Evolutionary conservation across 23 tunicate genomes (phyloP).

Genomic region (Halocynthia roretzi): DNA sequence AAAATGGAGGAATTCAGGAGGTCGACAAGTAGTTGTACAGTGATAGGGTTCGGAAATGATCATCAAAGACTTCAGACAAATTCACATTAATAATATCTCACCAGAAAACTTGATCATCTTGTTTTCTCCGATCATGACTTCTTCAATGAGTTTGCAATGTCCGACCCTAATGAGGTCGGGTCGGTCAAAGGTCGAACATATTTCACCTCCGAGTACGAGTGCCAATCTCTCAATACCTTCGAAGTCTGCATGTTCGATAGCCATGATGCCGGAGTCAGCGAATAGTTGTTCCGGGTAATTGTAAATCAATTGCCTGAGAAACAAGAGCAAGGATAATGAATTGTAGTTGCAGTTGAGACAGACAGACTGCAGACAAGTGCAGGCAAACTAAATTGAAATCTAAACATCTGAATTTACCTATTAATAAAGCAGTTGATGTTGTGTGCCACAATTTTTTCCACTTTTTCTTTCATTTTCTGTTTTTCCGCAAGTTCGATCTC

Average conservation of each 20-base stretch:
- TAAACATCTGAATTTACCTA: constrained; percentile 33
- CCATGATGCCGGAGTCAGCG: constrained; percentile 98
- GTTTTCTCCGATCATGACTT: constrained; percentile 97
- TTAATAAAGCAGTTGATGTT: constrained; percentile 97
- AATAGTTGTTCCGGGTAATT: constrained; percentile 99
- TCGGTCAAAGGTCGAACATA: constrained; percentile 94
- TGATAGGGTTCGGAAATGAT: background rate
- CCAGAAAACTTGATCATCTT: constrained; percentile 83
- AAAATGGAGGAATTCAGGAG: background rate
- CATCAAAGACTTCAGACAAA: background rate
- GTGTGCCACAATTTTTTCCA: constrained; percentile 80
- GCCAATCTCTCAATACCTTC: constrained; percentile 99
- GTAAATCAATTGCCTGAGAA: constrained; percentile 91
- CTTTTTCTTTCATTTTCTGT: constrained; percentile 97
- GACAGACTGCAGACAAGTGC: background rate
- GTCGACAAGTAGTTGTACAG: background rate
- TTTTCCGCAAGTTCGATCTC: constrained; percentile 96
- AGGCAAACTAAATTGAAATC: background rate
- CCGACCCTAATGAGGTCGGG: constrained; percentile 91
- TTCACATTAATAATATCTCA: background rate
- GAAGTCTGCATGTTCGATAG: constrained; percentile 99
- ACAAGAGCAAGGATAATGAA: background rate
- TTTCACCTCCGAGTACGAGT: constrained; percentile 98
- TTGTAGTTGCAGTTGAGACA: background rate
- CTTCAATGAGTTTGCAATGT: constrained; percentile 93